These are phyloP conservation scores for Scylla paramamosain DNA, from an alignment of 1,140 invertebrate genomes.

Conservation along the genomic window DNA sequence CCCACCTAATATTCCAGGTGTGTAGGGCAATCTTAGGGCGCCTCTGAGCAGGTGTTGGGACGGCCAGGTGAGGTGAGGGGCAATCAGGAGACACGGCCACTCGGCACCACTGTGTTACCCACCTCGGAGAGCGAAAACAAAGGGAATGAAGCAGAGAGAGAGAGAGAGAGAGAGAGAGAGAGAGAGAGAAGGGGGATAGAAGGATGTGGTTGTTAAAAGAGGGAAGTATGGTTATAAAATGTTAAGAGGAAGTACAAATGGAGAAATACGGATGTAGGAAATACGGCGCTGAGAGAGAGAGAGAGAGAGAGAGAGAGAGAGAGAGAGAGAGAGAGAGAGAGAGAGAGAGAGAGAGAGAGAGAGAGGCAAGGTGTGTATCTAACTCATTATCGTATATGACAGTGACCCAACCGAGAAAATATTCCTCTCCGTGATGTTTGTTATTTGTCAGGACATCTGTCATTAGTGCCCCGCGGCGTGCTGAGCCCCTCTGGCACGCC, in stretches of 20 bases:
- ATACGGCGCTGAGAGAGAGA: not conserved
- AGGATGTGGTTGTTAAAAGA: not conserved
- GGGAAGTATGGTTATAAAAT: not conserved
- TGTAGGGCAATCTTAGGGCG: not conserved
- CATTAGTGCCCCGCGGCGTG: not conserved
- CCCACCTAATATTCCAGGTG: no score
- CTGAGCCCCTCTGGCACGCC: not conserved
- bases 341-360: slow-evolving; percentile 7
- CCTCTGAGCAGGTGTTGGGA: not conserved
- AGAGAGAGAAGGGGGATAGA: slow-evolving; percentile 9
- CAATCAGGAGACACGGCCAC: not conserved
- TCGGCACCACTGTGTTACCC: not conserved
- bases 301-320: slow-evolving; percentile 31
- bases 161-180: not conserved
- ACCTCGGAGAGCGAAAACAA: not conserved
- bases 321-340: not conserved
- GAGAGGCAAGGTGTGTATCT: not conserved
- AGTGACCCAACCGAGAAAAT: not conserved
- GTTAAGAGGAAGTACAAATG: not conserved
- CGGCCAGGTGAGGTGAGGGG: not conserved
- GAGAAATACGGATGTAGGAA: not conserved
- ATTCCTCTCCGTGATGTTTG: not conserved
- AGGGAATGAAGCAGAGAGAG: slow-evolving; percentile 37
- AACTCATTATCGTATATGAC: not conserved
- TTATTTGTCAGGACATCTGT: not conserved